These are phyloP conservation scores for Avahi laniger DNA, from an alignment of 2,797 vertebrate genomes.

Conservation along the genomic window DNA sequence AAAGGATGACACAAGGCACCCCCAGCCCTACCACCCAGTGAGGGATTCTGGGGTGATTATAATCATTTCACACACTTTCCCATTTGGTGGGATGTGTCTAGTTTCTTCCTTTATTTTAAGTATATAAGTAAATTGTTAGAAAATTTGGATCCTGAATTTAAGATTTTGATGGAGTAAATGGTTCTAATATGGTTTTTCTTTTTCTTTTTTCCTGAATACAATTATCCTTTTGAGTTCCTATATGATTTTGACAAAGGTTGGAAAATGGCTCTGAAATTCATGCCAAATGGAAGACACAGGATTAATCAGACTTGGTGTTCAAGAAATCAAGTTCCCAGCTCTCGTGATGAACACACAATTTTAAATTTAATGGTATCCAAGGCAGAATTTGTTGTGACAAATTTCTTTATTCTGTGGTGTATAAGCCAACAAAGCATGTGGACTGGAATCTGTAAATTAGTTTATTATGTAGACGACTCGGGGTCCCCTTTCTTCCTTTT, in stretches of 20 bases:
- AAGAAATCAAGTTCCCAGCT: constrained; percentile 33
- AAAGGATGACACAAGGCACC: neutral
- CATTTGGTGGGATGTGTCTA: neutral
- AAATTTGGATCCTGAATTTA: constrained; percentile 20
- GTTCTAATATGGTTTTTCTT: neutral
- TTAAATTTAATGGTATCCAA: constrained; percentile 69
- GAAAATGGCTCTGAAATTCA: constrained; percentile 47
- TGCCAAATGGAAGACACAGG: constrained; percentile 45
- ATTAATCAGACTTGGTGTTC: constrained; percentile 13
- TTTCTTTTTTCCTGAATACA: neutral
- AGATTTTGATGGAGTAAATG: neutral
- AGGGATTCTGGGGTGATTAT: neutral
- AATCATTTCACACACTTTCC: neutral
- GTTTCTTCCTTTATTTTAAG: neutral
- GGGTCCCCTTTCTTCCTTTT: constrained; percentile 38
- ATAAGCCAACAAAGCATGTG: constrained; percentile 76
- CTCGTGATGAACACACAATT: constrained; percentile 52
- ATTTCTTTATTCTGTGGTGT: constrained; percentile 60
- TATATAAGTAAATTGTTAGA: neutral
- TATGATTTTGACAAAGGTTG: constrained; percentile 59
- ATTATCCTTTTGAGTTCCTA: constrained; percentile 44
- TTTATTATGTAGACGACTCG: constrained; percentile 51
- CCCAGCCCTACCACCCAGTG: neutral
- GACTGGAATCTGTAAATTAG: constrained; percentile 66
- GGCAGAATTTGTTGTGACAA: constrained; percentile 78